Conservation (phyloP, 2,797 vertebrate species). For the Poeciliopsis presidionis region DNA sequence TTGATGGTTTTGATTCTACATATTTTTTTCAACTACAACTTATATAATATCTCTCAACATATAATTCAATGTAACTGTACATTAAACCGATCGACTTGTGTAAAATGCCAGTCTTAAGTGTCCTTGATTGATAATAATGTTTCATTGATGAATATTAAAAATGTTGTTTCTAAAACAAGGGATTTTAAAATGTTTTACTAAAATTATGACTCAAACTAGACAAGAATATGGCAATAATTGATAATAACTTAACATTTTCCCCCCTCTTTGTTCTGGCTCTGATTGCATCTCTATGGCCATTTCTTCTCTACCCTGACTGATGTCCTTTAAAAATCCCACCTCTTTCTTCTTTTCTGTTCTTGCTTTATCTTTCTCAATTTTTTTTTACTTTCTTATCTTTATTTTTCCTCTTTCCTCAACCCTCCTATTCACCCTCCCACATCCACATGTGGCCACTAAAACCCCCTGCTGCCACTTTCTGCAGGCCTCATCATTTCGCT, state of each 20-base stretch:
- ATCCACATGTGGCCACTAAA: conserved; percentile 9
- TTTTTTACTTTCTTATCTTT: conserved; percentile 32
- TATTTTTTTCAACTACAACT: neutral
- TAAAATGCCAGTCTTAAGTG: neutral
- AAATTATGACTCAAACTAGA: neutral
- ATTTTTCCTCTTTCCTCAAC: conserved; percentile 4
- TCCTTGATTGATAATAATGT: neutral
- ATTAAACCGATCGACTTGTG: neutral
- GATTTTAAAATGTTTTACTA: neutral
- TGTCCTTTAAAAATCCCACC: conserved; percentile 70
- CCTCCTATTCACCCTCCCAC: conserved; percentile 16
- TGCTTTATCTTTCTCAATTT: conserved; percentile 33
- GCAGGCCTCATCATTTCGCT: conserved; percentile 96
- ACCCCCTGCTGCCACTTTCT: conserved; percentile 4
- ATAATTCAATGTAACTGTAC: neutral
- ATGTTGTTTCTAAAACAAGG: neutral
- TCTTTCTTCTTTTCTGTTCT: conserved; percentile 29
- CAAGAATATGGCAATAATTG: neutral
- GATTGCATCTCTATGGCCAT: conserved; percentile 56
- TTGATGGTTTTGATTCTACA: neutral
- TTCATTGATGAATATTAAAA: neutral
- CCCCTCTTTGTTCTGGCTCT: conserved; percentile 44
- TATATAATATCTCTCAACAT: neutral
- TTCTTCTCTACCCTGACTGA: conserved; percentile 72
- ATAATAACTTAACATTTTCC: conserved; percentile 10